These are phyloP conservation scores for Cantharis flavilabris DNA, from an alignment of 2,888 invertebrate genomes.

Conservation along the genomic window DNA sequence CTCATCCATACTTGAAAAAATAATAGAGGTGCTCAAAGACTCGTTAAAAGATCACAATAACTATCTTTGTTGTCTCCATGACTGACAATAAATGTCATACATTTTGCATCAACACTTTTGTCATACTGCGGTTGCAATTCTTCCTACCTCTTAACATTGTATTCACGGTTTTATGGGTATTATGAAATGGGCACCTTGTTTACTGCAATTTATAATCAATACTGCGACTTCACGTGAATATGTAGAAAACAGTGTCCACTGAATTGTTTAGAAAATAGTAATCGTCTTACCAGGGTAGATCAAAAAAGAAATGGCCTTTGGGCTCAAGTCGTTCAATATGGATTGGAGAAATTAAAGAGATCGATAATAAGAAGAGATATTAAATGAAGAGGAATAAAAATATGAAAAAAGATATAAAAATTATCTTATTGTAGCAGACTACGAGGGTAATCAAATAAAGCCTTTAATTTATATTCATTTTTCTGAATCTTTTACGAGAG, in stretches of 20 bases:
- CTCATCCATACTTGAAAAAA: constrained; percentile 31
- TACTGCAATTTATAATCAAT: neutral
- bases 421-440: neutral
- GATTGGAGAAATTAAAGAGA: too few species aligned
- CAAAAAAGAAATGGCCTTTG: neutral
- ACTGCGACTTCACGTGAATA: neutral
- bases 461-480: neutral
- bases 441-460: neutral
- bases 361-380: neutral
- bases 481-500: neutral
- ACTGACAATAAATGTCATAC: constrained; percentile 49
- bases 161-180: constrained; percentile 10
- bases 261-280: neutral
- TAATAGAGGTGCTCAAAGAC: constrained; percentile 47
- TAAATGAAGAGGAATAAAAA: neutral
- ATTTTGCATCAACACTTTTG: constrained; percentile 48
- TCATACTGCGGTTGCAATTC: constrained; percentile 40
- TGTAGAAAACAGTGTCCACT: neutral
- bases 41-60: constrained; percentile 53
- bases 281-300: neutral
- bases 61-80: constrained; percentile 48
- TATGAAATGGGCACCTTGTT: neutral
- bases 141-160: constrained; percentile 28
- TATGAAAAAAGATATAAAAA: neutral
- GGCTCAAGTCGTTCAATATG: neutral